phyloP scores from a whole-genome alignment of 2,888 invertebrate species.

The Sinelater perroti region DNA sequence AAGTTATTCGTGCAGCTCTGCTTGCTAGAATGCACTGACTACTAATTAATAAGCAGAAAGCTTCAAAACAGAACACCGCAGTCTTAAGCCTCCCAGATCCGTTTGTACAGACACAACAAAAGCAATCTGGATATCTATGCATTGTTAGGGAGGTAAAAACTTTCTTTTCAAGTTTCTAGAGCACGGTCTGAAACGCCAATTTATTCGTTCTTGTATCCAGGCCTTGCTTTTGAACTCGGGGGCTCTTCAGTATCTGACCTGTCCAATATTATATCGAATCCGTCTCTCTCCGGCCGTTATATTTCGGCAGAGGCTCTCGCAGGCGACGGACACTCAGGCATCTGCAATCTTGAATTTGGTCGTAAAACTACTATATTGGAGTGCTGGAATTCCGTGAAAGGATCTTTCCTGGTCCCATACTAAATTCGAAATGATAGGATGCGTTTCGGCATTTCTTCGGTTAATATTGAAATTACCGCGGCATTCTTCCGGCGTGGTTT shows the following conservation, averaged over 20 bases:
- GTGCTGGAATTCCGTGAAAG: constrained; percentile 40
- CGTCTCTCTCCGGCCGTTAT: constrained; percentile 32
- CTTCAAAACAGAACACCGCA: too few species aligned
- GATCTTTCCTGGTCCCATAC: constrained; percentile 30
- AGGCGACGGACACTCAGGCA: constrained; percentile 37
- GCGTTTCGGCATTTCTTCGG: constrained; percentile 35
- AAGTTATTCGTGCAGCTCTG: too few species aligned
- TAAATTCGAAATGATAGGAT: constrained; percentile 36
- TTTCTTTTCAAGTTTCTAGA: constrained; percentile 9
- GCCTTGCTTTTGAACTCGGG: constrained; percentile 27
- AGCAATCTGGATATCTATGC: too few species aligned
- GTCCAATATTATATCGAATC: constrained; percentile 33
- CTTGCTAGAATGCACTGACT: too few species aligned
- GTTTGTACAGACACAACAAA: too few species aligned
- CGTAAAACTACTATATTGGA: constrained; percentile 45
- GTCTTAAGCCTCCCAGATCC: too few species aligned
- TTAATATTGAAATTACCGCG: constrained; percentile 36
- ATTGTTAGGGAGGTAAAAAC: neutral
- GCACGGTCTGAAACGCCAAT: constrained; percentile 27
- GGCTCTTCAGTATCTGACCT: constrained; percentile 32
- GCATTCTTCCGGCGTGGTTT: constrained; percentile 27
- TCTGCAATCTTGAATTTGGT: constrained; percentile 40
- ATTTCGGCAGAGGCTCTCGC: constrained; percentile 29
- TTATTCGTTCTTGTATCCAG: constrained; percentile 26
- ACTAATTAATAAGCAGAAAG: too few species aligned